Base-by-base conservation (phyloP, 2,888 invertebrate genomes). In the Drosophila vallismaia region DNA sequence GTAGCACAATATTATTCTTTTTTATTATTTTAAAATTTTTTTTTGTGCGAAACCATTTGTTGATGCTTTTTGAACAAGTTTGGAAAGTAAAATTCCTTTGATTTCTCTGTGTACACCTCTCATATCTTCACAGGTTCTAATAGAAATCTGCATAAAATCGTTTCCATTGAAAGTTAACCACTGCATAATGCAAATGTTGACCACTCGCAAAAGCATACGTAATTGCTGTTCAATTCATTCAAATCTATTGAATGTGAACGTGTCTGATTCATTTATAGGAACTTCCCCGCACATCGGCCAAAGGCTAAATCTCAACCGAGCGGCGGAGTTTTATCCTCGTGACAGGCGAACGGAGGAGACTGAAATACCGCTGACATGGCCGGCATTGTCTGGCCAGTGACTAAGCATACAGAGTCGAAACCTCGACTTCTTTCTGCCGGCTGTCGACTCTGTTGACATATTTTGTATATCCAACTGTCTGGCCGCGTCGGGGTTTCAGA, bases 351-450 rank as follows among this genome's bases (percentile, higher is more conserved):
- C 63, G 14, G 38, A 31, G 46, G 73, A 52, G 57, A 58, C 69
- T 62, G 69, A 71, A 59, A 58, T 77, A 67, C 53, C 56, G 31
- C 48, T 80, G 75, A 77, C 84, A 73, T 68, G 50, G 49, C 29
- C 38, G 60, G 58, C 75, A 75, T 86, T 86, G 80, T 81, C 81
- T 81, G 75, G 67, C 44, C 50, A 58, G 54, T 58, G 83, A 83
- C 84, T 83, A 48, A 75, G 68, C 76, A 49, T 45, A 71, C 56
- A 59, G 45, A 51, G 53, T 48, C 45, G 51, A 73, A 73, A 73
- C 71, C 75, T 69, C 67, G 29, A 42, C 51, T 31, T 58, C 64
- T 52, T 62, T 33, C 29, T 51, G 67, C 67, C 54, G 64, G 19
- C 64, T 67, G 54, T 53, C 36, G 46, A 33, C 48, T 46, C 48